Evolutionary conservation across 2,797 vertebrate species (phyloP), one percentile per base, ranked within the genome.

Genomic region (Alauda arvensis): DNA sequence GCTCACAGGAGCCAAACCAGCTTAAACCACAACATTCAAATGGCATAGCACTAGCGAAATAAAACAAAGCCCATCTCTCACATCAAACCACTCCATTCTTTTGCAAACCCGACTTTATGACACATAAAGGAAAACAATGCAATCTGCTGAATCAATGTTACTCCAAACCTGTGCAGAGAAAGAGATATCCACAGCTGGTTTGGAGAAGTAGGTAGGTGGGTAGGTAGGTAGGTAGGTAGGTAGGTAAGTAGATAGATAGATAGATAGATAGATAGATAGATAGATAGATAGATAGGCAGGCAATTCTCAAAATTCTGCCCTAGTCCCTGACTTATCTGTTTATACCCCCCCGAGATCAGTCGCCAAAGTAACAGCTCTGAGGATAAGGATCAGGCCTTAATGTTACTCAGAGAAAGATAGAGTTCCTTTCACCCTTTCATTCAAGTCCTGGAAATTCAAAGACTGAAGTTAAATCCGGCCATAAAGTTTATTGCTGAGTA

Each of bases 401-500:
- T 91, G 77, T 43, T 91, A 90, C 77, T 56, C 83, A 91, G 60
- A 77, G 91, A 96, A 94, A 95, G 94, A 93, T 55, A 93, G 89
- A 90, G 95, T 48, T 85, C 89, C 94, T 95, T 94, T 95, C 93
- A 92, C 78, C 93, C 96, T 96, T 96, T 97, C 96, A 97, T 96
- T 97, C 96, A 97, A 87, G 93, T 96, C 94, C 95, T 96, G 95
- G 87, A 94, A 96, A 97, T 96, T 97, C 96, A 97, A 97, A 97
- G 96, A 95, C 92, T 96, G 84, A 96, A 97, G 96, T 96, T 96
- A 97, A 97, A 97, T 97, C 97, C 96, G 97, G 97, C 95, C 97
- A 97, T 97, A 97, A 98, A 98, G 94, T 97, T 98, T 97, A 97
- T 97, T 97, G 97, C 97, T 97, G 95, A 93, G 96, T 96, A 96